Evolutionary conservation across 2,888 invertebrate genomes (phyloP).

Genomic region (Lycophotia porphyrea): DNA sequence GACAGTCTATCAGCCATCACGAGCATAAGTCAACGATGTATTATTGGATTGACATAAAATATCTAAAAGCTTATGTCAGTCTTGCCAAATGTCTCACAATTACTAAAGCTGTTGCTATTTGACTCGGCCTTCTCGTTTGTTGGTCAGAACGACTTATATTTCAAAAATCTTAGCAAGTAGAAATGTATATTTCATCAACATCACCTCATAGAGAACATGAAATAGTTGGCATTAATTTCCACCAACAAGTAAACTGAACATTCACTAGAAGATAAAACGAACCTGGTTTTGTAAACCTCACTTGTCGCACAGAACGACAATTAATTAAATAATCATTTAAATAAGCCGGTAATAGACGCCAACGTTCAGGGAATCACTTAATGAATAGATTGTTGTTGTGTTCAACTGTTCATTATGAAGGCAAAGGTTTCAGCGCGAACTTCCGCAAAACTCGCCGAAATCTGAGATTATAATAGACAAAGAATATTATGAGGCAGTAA

Average conservation of each 20-base stretch:
- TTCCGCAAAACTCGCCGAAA: constrained; percentile 18
- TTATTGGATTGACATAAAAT: neutral
- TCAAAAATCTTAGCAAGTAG: neutral
- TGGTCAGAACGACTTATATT: neutral
- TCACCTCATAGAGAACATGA: neutral
- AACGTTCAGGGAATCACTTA: constrained; percentile 38
- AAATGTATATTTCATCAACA: neutral
- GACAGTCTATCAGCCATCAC: neutral
- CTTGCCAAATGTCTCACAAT: neutral
- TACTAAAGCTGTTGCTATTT: neutral
- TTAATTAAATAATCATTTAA: constrained; percentile 53
- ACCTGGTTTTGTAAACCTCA: neutral
- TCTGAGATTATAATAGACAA: constrained; percentile 46
- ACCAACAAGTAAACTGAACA: neutral
- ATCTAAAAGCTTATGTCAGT: neutral
- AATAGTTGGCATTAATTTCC: too few species aligned
- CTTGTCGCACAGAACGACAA: constrained; percentile 13
- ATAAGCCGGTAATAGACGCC: constrained; percentile 40
- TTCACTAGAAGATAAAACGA: neutral
- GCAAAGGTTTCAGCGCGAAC: constrained; percentile 14
- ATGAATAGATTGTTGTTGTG: constrained; percentile 56
- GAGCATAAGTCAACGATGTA: neutral
- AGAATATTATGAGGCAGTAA: constrained; percentile 45
- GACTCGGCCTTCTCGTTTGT: neutral
- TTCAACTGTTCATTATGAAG: constrained; percentile 39